A percentile compares a stretch with the other conserved stretches of the same genome.
These are phyloP conservation scores for Prionchulus punctatus DNA, from an alignment of 2,888 invertebrate species.

Conservation along the genomic window DNA sequence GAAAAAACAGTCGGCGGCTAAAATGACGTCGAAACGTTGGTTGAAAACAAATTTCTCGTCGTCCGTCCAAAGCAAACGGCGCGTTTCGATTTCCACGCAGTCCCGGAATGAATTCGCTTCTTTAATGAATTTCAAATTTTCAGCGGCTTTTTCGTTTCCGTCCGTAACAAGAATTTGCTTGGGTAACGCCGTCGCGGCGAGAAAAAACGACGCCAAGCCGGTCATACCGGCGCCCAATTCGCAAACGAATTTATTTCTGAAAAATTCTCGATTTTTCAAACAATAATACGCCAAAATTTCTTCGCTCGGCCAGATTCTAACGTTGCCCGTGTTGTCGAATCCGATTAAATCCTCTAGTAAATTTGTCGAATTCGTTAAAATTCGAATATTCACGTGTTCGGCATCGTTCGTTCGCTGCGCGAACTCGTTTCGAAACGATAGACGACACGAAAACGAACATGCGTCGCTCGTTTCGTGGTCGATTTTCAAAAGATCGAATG, in stretches of 20 bases:
- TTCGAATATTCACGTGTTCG: too few relatives aligned
- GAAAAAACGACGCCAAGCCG: not conserved
- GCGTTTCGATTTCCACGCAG: not conserved
- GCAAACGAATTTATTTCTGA: not conserved
- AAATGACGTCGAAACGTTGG: not conserved
- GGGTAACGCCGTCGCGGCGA: not conserved
- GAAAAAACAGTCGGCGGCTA: slow-evolving; percentile 9
- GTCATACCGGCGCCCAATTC: slow-evolving; percentile 6
- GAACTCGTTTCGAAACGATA: too few relatives aligned
- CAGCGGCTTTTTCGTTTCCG: slow-evolving; percentile 1
- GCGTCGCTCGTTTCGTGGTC: too few relatives aligned
- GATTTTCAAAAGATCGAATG: too few relatives aligned
- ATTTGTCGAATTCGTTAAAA: too few relatives aligned
- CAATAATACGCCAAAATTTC: slow-evolving; percentile 12
- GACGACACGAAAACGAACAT: too few relatives aligned
- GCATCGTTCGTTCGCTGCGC: too few relatives aligned
- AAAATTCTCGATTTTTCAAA: too few relatives aligned
- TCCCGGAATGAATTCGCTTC: not conserved
- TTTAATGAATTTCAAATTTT: not conserved
- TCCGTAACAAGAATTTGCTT: not conserved
- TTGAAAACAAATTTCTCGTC: not conserved
- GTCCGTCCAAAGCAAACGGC: too few relatives aligned
- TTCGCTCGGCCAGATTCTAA: slow-evolving; percentile 14
- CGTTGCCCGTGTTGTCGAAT: slow-evolving; percentile 15
- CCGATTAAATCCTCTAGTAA: slow-evolving; percentile 9